Base-by-base conservation (phyloP, 2,797 vertebrate species). In the Platyrinchus mystaceus region DNA sequence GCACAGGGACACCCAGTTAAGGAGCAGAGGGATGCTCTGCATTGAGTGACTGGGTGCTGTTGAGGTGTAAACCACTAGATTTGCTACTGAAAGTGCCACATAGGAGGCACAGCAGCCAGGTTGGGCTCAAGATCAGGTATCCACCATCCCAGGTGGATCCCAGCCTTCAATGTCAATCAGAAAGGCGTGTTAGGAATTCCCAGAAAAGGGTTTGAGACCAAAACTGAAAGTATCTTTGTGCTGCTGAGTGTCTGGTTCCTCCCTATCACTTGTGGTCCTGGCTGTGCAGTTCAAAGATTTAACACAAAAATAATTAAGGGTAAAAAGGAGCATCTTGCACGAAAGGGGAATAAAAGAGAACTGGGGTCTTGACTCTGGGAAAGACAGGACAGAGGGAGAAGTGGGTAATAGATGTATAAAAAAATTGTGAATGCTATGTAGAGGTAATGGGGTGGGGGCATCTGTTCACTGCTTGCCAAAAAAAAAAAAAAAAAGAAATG, bases 401-500 rank as follows among this genome's bases (percentile, higher is more conserved):
- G 18, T 1, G 0, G 23, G 34, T 37, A 21, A 53, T 0, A 46
- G 28, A 23, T 41, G 20, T 9, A 1, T 18, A 36, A 66, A 55
- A 39, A 44, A 50, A 82, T 1, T 7, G 28, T 41, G 63, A 73
- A 13, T 18, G 14, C 14, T 20, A 1, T 0, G 1, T 10, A 18
- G 41, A 47, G 59, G 20, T 52, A 63, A 74, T 3, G 14, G 21
- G 1, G 10, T 8, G 14, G n/a, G 19, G 4, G 17, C 9, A 39
- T 19, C 7, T 43, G 6, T 30, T 82, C 70, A 10, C 24, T 66
- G 36, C 13, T 74, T 47, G 36, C 26, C 30, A 75, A 82, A 47
- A 4, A 26, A 4, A 39, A 67, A 47, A 46, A 46, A 39, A 36
- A 3, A 26, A 5, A 41, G 68, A 47, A 82, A 43, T 1, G 6